These are phyloP conservation scores for Metopolophium dirhodum DNA, from an alignment of 1,140 invertebrate species.

Conservation along the genomic window DNA sequence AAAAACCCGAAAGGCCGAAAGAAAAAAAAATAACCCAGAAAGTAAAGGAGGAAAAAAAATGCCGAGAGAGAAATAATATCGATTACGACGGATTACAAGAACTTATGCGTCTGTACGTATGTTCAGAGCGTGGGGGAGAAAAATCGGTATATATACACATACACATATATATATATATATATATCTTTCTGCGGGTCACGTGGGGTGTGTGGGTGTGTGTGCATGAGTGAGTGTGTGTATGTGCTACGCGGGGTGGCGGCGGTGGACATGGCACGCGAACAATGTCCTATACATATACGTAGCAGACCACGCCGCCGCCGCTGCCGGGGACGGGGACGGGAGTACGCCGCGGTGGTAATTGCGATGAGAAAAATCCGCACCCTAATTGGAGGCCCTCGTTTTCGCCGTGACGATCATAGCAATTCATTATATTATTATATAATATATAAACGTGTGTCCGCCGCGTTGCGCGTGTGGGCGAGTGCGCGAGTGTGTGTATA, in stretches of 20 bases:
- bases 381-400: conserved; percentile 42
- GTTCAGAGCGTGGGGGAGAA: background rate
- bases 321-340: too few species aligned
- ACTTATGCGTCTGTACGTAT: conserved; percentile 6
- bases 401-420: conserved; percentile 30
- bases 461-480: background rate
- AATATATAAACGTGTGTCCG: background rate
- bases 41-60: background rate
- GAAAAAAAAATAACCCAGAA: background rate
- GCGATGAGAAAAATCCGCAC: conserved; percentile 37
- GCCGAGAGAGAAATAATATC: conserved; percentile 52
- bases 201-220: background rate
- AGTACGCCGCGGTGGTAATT: background rate
- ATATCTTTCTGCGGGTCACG: background rate
- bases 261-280: conserved; percentile 35
- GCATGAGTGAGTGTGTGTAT: background rate
- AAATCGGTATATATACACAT: background rate
- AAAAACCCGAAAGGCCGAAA: background rate
- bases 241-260: background rate
- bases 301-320: too few species aligned
- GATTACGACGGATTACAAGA: conserved; percentile 54
- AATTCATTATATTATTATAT: conserved; percentile 10
- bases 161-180: background rate
- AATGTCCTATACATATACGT: background rate
- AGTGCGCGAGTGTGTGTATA: background rate